Evolutionary conservation across 2,113 vertebrate species (phyloP).

Genomic region (Tachuris rubrigastra): DNA sequence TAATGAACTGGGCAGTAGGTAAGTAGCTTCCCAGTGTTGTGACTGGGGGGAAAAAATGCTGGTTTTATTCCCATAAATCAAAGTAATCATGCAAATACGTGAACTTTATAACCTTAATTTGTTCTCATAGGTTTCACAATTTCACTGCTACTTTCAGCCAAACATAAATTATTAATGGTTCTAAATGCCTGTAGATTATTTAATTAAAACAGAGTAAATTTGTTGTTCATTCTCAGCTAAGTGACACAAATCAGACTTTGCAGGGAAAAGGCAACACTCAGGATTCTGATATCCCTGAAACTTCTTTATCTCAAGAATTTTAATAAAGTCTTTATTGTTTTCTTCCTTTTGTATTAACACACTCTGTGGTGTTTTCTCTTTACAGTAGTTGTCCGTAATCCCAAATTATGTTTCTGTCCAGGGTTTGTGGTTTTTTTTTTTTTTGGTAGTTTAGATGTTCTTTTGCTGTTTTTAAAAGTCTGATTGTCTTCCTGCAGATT

Average conservation of each 20-base stretch:
- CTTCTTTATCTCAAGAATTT: neutral
- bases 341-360: neutral
- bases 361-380: neutral
- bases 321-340: neutral
- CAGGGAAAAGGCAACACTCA: neutral
- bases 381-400: neutral
- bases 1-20: neutral
- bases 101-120: neutral
- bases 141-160: neutral
- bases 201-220: neutral
- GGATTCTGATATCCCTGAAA: neutral
- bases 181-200: neutral
- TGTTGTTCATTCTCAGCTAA: neutral
- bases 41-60: neutral
- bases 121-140: neutral
- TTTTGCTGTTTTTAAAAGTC: neutral
- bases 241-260: neutral
- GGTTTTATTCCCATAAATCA: neutral
- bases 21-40: neutral
- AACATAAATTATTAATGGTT: neutral
- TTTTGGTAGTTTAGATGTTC: neutral
- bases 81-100: neutral
- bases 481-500: neutral
- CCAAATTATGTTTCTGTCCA: neutral
- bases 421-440: neutral